Evolutionary conservation across 2,113 vertebrate genomes (phyloP).

Genomic region (Furnarius figulus): DNA sequence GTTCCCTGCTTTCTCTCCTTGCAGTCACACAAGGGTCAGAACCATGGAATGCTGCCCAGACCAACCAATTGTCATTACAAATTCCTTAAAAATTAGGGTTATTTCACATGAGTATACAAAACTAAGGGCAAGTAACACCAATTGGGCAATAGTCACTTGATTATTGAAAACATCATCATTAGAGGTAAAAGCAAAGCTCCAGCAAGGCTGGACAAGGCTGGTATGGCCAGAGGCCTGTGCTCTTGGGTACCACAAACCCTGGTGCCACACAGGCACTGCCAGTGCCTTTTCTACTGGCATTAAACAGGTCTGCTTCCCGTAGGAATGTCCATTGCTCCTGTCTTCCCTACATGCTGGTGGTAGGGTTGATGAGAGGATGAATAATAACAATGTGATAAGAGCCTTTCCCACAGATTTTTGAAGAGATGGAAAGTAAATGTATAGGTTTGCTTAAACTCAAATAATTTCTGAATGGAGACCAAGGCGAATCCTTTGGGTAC

Average conservation of each 20-base stretch:
- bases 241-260: accelerated
- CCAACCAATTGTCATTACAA: accelerated
- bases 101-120: background rate
- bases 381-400: background rate
- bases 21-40: background rate
- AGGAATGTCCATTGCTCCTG: background rate
- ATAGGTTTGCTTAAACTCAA: background rate
- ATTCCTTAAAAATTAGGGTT: background rate
- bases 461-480: background rate
- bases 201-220: background rate
- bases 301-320: background rate
- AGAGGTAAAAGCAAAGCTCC: background rate
- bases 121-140: background rate
- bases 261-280: background rate
- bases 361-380: background rate
- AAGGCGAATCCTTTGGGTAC: background rate
- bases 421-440: background rate
- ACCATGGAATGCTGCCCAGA: background rate
- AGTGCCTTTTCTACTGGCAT: background rate
- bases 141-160: background rate
- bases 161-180: background rate
- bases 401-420: background rate
- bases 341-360: background rate
- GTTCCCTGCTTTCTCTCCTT: background rate
- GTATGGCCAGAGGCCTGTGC: accelerated